Evolutionary conservation across 2,113 vertebrate species (phyloP), one percentile per base, ranked within the genome.

Genomic region (Gobius niger): DNA sequence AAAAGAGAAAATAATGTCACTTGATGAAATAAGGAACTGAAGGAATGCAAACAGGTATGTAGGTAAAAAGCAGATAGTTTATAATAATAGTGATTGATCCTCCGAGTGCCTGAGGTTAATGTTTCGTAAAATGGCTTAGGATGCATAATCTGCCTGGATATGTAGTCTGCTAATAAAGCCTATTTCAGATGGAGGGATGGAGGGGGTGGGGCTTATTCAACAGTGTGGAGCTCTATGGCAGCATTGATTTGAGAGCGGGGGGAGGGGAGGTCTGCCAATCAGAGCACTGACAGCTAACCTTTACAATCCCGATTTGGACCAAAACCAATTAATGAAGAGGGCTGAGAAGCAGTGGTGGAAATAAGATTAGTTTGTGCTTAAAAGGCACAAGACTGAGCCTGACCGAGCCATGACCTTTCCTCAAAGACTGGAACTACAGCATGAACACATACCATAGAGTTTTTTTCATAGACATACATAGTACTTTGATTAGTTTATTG

Each of bases 271-370:
- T 66, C 53, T 76, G 80, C 65, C 78, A 84, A 79, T 82, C 82
- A 80, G 65, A 50, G 13, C 19, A 52, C 19, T 82, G 83, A 84
- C 82, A 77, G 52, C 73, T 67, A 71, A 85, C 72, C 65, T 54
- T 13, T 72, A 54, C 70, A 69, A 72, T 84, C 80, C 84, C 0
- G 46, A 82, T 79, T 70, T 68, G 61, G 65, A 78, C 73, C 67
- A 82, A 89, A 89, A 72, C 74, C 85, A 88, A 86, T 90, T 85
- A 87, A 83, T 85, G 67, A 75, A 72, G 49, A 24, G 54, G 72
- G 74, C 57, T 77, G 59, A 78, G 62, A 77, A 51, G 52, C 61
- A 71, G 75, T 81, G 54, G 75, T 47, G 79, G 70, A 67, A 83
- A 79, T 73, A 74, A 74, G 77, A 90, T 88, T 79, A 87, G 9